These are phyloP conservation scores for Lepilemur septentrionalis DNA, from an alignment of 2,797 vertebrate genomes.

Conservation along the genomic window DNA sequence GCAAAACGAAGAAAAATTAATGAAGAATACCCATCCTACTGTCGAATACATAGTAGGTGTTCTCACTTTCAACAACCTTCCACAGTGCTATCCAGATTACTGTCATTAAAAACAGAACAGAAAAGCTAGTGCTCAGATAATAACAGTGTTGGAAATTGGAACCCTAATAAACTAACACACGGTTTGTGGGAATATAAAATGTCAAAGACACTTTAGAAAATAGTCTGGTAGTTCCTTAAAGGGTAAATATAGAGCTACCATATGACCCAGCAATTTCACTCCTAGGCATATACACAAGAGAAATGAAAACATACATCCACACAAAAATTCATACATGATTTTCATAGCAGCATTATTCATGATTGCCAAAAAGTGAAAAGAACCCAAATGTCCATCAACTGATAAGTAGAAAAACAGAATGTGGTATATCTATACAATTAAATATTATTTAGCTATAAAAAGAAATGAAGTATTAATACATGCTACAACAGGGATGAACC, in stretches of 20 bases:
- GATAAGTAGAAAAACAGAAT: background rate
- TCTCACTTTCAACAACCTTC: background rate
- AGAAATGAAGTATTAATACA: background rate
- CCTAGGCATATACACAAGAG: background rate
- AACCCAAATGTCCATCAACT: background rate
- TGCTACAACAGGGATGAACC: background rate
- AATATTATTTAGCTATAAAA: background rate
- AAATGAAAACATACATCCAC: background rate
- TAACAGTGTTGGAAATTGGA: background rate
- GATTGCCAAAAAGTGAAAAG: background rate
- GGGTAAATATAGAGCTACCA: background rate
- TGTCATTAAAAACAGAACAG: background rate
- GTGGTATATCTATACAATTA: background rate
- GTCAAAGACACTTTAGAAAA: background rate
- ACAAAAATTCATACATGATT: background rate
- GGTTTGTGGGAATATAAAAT: background rate
- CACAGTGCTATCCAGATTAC: background rate
- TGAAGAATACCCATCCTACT: background rate
- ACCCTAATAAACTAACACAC: background rate
- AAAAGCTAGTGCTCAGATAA: background rate
- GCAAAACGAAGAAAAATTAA: constrained; percentile 1
- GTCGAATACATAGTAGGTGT: background rate
- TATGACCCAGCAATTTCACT: background rate
- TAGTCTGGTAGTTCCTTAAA: background rate
- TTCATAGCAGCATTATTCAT: background rate